phyloP scores from a whole-genome alignment of 2,113 vertebrate species.

The Marcusenius ussheri region DNA sequence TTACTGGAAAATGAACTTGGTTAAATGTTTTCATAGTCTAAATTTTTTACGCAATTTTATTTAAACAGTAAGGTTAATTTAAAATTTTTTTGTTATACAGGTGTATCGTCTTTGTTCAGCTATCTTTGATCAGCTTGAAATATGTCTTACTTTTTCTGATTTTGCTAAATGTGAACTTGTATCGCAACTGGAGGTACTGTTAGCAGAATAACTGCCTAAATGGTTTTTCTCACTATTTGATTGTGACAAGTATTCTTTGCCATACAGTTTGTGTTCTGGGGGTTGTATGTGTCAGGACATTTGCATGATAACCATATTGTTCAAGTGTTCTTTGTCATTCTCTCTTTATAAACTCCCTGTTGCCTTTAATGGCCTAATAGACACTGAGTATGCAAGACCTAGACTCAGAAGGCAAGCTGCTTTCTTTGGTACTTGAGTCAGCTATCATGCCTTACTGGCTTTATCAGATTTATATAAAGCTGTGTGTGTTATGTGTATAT shows the following conservation, averaged over 20 bases:
- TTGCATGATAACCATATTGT: background rate
- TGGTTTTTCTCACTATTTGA: background rate
- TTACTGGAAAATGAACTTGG: background rate
- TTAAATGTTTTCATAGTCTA: background rate
- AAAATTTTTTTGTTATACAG: background rate
- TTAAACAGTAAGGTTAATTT: background rate
- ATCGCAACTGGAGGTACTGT: background rate
- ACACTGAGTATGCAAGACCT: background rate
- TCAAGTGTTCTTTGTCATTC: background rate
- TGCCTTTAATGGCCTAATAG: background rate
- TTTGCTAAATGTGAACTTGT: background rate
- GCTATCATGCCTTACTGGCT: background rate
- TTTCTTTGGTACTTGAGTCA: conserved; percentile 1
- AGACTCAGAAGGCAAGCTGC: background rate
- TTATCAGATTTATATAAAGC: background rate
- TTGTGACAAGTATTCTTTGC: background rate
- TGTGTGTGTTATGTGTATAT: background rate
- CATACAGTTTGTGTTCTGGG: background rate
- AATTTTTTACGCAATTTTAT: background rate
- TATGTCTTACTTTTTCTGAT: background rate
- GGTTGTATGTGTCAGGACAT: background rate
- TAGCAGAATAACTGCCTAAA: background rate
- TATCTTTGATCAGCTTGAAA: background rate
- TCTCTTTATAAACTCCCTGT: background rate
- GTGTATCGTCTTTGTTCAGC: background rate